phyloP scores from a whole-genome alignment of 2,888 invertebrate genomes.

The Platycheirus rosarum region DNA sequence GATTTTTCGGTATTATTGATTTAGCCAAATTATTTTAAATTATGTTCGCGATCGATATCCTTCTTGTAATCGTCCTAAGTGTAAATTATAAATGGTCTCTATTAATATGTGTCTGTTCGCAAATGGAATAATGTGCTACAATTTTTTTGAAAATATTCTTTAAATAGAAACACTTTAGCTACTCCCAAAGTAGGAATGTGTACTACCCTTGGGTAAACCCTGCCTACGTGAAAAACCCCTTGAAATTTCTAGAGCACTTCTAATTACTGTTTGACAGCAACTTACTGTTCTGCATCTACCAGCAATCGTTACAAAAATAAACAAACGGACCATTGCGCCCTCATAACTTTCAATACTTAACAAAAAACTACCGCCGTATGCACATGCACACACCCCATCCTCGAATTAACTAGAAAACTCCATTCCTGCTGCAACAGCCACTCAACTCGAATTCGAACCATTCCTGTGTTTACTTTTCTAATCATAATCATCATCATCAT shows the following conservation, averaged over 20 bases:
- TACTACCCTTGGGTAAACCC: no score
- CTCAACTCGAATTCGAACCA: slow-evolving; percentile 19
- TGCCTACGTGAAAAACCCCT: not conserved
- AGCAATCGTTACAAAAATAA: slow-evolving; percentile 56
- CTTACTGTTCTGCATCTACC: slow-evolving; percentile 24
- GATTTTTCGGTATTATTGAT: no score
- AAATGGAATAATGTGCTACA: no score
- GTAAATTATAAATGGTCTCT: no score
- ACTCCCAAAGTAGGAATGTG: no score
- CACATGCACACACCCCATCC: not conserved
- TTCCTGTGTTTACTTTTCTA: slow-evolving; percentile 61
- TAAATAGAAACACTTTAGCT: no score
- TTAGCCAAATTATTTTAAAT: no score
- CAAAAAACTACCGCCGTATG: not conserved
- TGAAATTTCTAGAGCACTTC: slow-evolving; percentile 45
- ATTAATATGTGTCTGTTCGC: no score
- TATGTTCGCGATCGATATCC: no score
- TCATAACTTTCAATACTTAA: slow-evolving; percentile 38
- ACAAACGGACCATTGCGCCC: slow-evolving; percentile 48
- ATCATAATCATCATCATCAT: slow-evolving; percentile 69
- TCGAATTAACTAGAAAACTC: not conserved
- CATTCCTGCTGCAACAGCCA: not conserved
- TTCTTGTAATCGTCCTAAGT: no score
- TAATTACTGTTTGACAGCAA: slow-evolving; percentile 69
- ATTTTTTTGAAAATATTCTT: no score